Conservation (phyloP, 2,888 invertebrate species). For the Prosapia bicincta region DNA sequence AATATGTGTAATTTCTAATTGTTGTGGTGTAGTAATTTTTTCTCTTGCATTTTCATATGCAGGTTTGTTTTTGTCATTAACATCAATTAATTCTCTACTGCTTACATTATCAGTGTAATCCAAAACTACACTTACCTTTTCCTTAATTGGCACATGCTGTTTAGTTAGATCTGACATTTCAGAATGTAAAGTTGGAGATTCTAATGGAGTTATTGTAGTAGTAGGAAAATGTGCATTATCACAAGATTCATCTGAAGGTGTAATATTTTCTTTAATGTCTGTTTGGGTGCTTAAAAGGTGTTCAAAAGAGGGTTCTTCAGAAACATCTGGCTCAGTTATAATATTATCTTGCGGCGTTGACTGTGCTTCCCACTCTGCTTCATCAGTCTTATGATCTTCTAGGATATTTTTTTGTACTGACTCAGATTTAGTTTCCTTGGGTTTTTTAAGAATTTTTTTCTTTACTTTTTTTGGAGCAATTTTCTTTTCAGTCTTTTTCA, state of each 20-base stretch:
- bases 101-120: neutral
- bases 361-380: conserved; percentile 10
- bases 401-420: neutral
- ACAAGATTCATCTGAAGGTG: neutral
- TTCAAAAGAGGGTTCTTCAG: neutral
- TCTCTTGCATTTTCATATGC: neutral
- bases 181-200: neutral
- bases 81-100: neutral
- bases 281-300: neutral
- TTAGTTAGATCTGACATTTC: neutral
- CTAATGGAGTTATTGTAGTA: neutral
- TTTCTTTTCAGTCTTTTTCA: conserved; percentile 1
- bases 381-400: neutral
- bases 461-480: conserved; percentile 5
- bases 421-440: neutral
- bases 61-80: neutral
- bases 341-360: conserved; percentile 11
- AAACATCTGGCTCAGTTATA: neutral
- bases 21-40: neutral
- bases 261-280: neutral
- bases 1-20: neutral
- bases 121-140: neutral
- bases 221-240: neutral
- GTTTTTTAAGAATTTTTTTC: neutral
- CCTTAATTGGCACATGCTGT: neutral